Percentiles rank a stretch among this genome's conserved stretches.
phyloP scores from a whole-genome alignment of 2,113 vertebrate species.

The Sander lucioperca region DNA sequence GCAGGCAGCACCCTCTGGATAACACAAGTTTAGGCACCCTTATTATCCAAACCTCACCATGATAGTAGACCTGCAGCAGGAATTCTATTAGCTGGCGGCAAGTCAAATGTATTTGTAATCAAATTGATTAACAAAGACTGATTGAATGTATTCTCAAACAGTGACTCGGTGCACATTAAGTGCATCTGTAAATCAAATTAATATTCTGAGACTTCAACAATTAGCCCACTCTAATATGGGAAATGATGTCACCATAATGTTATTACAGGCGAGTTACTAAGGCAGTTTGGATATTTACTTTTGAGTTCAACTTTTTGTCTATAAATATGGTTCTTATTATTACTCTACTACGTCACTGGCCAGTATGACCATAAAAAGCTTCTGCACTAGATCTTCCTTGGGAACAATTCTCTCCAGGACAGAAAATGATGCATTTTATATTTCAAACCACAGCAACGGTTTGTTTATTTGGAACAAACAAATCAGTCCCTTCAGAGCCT shows the following conservation, averaged over 20 bases:
- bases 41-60: not conserved
- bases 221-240: not conserved
- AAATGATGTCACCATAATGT: not conserved
- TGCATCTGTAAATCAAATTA: not conserved
- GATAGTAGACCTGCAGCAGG: not conserved
- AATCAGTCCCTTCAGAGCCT: conserved; percentile 6
- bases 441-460: not conserved
- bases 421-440: conserved; percentile 2
- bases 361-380: not conserved
- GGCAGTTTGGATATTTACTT: not conserved
- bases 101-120: not conserved
- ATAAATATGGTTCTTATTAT: not conserved
- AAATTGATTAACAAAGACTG: not conserved
- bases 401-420: conserved; percentile 1
- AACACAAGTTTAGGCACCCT: not conserved
- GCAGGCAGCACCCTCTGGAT: conserved; percentile 76
- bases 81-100: not conserved
- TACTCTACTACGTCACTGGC: not conserved
- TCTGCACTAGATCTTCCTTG: not conserved
- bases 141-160: not conserved
- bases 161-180: not conserved
- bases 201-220: not conserved
- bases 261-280: not conserved
- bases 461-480: conserved; percentile 26
- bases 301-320: not conserved